phyloP scores from a whole-genome alignment of 2,113 vertebrate species.

The pig (Sus scrofa) region DNA sequence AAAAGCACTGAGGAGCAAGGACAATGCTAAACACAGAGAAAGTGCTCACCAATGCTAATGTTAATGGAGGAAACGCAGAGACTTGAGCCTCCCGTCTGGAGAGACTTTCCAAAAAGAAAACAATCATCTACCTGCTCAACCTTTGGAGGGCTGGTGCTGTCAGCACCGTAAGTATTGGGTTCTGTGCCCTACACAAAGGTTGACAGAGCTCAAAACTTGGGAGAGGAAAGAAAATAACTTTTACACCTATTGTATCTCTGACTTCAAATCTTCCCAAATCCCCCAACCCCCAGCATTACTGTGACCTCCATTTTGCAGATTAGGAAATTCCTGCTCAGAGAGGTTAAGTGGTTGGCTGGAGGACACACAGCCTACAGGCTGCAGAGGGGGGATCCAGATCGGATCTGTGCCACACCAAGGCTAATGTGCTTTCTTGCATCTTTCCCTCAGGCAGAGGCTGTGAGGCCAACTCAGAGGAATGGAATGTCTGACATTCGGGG shows the following conservation, averaged over 20 bases:
- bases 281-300: rapidly evolving
- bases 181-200: not conserved
- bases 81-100: not conserved
- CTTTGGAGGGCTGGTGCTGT: not conserved
- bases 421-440: not conserved
- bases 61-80: not conserved
- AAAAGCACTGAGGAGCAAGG: not conserved
- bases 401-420: not conserved
- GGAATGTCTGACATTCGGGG: conserved; percentile 59
- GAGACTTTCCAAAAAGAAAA: not conserved
- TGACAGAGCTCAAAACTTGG: not conserved
- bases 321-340: not conserved
- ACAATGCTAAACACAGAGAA: not conserved
- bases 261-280: not conserved
- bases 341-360: not conserved
- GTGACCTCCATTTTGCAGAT: not conserved
- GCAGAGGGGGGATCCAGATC: not conserved
- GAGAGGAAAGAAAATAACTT: not conserved
- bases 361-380: not conserved
- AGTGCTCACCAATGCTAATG: not conserved
- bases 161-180: not conserved
- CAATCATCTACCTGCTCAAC: not conserved
- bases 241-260: not conserved
- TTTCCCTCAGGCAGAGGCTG: not conserved
- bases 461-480: conserved; percentile 40